Percentiles rank a stretch among this genome's conserved stretches.
Conservation (phyloP, 2,113 vertebrate genomes). For the Esox niger region DNA sequence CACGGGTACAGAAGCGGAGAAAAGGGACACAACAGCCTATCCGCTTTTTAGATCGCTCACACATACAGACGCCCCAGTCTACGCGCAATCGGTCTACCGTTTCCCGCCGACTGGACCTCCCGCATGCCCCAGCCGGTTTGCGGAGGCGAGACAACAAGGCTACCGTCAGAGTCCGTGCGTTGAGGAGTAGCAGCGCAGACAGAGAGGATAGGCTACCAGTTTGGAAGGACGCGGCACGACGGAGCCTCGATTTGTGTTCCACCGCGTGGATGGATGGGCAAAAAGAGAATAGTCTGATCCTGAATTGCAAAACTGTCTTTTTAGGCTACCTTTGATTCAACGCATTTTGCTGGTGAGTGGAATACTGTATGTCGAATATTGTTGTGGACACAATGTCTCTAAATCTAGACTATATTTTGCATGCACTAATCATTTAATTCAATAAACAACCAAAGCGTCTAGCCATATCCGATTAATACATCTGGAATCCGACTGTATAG, state of each 20-base stretch:
- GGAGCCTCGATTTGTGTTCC: constrained; percentile 71
- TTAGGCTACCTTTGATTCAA: constrained; percentile 58
- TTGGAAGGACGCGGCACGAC: constrained; percentile 24
- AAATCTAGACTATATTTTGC: neutral
- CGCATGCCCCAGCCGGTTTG: constrained; percentile 31
- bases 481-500: neutral
- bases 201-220: constrained; percentile 26
- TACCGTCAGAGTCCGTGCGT: constrained; percentile 28
- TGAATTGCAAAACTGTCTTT: constrained; percentile 46
- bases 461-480: neutral
- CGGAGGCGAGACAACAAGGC: constrained; percentile 43
- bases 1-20: constrained; percentile 6
- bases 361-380: neutral
- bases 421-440: neutral
- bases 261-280: constrained; percentile 72
- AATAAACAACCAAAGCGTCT: neutral
- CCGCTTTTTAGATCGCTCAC: constrained; percentile 20
- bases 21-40: constrained; percentile 14
- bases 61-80: constrained; percentile 39
- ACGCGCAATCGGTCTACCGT: constrained; percentile 32
- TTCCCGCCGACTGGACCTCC: constrained; percentile 51
- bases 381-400: neutral
- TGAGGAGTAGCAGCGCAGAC: constrained; percentile 37
- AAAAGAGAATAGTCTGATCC: constrained; percentile 50
- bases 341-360: constrained; percentile 62